Evolutionary conservation across 2,113 vertebrate species (phyloP), one percentile per base, ranked within the genome.

Genomic region (Buteo buteo): DNA sequence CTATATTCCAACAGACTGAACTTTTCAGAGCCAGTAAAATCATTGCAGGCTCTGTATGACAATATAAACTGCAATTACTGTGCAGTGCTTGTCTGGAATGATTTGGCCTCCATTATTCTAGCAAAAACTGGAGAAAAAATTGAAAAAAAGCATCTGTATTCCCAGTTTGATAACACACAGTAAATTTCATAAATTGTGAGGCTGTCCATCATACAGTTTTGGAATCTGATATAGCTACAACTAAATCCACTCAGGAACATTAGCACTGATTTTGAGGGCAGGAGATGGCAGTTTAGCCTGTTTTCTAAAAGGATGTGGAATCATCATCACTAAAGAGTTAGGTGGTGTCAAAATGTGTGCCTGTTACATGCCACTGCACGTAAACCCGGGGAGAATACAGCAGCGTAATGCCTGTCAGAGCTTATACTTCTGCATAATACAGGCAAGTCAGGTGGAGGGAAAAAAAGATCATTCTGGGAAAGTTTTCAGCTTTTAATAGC

Each of bases 401-500:
- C 28, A 34, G 65, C 21, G 2, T 66, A 82, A 73, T 78, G 83
- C 71, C 28, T 83, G 49, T 76, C 82, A 92, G 93, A 93, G 45
- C 66, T 72, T 69, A 31, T 15, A 22, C 42, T 62, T 55, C n/a
- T 66, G 66, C 87, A 73, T 73, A 84, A 65, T 40, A 86, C 44
- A 78, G 42, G 11, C 58, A 77, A 12, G 29, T 89, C 70, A 72
- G 36, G 9, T 93, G 67, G 55, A 85, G 45, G 65, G 52, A 20
- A 13, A 47, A 47, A 74, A 73, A 92, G 58, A 45, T 66, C 32
- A 59, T 76, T 90, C 81, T 82, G 36, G 58, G 86, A 59, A 82
- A 78, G 20, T 85, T 94, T 96, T 89, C 16, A 25, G 66, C 59
- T 94, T 96, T 93, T 93, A 96, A 73, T 91, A 89, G 50, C 40